Evolutionary conservation across 1,140 invertebrate genomes (phyloP), one percentile per base, ranked within the genome.

Genomic region (Idris sp.): DNA sequence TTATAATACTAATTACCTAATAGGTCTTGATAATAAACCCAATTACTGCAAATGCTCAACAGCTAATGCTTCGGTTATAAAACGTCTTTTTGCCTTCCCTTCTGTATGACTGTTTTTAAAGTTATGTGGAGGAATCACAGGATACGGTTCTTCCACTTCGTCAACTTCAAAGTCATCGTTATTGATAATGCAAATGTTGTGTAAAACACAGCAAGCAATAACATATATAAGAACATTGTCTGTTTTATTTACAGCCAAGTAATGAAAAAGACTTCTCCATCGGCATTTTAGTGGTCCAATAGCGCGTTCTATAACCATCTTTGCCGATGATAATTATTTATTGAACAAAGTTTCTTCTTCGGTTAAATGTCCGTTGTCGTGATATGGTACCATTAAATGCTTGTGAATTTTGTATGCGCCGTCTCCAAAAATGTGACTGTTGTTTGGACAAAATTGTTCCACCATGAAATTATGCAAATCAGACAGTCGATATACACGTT

Each of bases 401-500:
- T 36, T 4, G 14, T 36, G 33, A 2, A 36, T 36, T 15, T 4
- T 3, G 33, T 36, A 36, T 36, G 33, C 33, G 33, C 33, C 15
- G 9, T 36, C 33, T 15, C 11, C 13, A 15, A 36, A 36, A 15
- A 36, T 11, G 30, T 74, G 69, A 13, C 5, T 58, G 48, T 76
- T 35, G n/a, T 58, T 49, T 48, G 74, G 77, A 48, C 74, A 79
- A 46, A 62, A 65, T 16, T 74, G 26, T 22, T 49, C 31, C 31
- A 64, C n/a, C 53, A 71, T 6, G 40, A 53, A 48, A 58, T 15
- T 13, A 14, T 38, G 16, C 0, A 76, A 7, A 6, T 26, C 64
- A 6, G 73, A 76, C 1, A 58, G 31, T 19, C 65, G 48, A 40
- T 75, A 79, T 8, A 81, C 71, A 22, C 76, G 43, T 38, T 46